Evolutionary conservation across 2,113 vertebrate species (phyloP).

Genomic region (Hyla sarda): DNA sequence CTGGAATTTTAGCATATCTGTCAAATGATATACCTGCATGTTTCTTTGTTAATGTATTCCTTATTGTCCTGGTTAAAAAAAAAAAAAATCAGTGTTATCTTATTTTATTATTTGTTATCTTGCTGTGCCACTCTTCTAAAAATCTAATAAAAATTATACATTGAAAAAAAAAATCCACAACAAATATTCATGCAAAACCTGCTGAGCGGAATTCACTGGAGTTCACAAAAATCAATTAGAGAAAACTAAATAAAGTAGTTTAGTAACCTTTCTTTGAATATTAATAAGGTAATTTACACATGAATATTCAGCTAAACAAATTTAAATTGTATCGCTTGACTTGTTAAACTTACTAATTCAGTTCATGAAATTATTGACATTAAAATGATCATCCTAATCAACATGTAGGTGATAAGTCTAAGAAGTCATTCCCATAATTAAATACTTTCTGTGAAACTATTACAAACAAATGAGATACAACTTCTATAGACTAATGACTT

Average conservation of each 20-base stretch:
- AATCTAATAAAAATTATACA: neutral
- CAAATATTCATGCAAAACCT: conserved; percentile 32
- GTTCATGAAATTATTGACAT: conserved; percentile 35
- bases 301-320: conserved; percentile 39
- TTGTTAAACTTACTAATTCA: conserved; percentile 37
- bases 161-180: neutral
- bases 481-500: conserved; percentile 12
- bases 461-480: neutral
- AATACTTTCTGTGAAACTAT: conserved; percentile 8
- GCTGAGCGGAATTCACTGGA: conserved; percentile 14
- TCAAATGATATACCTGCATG: too few relatives aligned
- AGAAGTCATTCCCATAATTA: conserved; percentile 35
- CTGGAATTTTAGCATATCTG: neutral
- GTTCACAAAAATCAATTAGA: conserved; percentile 43
- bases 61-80: too few relatives aligned
- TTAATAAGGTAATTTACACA: conserved; percentile 40
- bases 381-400: conserved; percentile 34
- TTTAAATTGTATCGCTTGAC: conserved; percentile 44
- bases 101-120: too few relatives aligned
- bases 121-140: too few relatives aligned
- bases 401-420: conserved; percentile 28
- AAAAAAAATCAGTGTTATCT: too few relatives aligned
- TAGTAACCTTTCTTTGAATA: conserved; percentile 46
- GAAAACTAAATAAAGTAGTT: conserved; percentile 44
- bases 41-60: too few relatives aligned